phyloP scores from a whole-genome alignment of 1,140 invertebrate species.

The Drosophila busckii region DNA sequence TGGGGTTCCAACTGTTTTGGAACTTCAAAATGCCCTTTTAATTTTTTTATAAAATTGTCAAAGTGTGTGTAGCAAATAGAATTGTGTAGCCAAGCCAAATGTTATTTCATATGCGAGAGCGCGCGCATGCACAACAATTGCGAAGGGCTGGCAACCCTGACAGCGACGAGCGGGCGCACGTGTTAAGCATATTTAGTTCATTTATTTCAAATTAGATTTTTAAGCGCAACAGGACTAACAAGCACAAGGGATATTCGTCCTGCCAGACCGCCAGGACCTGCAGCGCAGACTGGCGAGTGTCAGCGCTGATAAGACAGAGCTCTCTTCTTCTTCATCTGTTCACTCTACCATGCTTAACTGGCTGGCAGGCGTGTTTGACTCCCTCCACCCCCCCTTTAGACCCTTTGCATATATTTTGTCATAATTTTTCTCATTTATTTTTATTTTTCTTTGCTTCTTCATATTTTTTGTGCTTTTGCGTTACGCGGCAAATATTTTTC shows the following conservation, averaged over 20 bases:
- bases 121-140: conserved; percentile 15
- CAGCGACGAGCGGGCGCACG: conserved; percentile 39
- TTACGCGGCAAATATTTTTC: conserved; percentile 41
- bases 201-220: conserved; percentile 78
- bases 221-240: conserved; percentile 45
- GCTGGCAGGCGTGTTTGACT: not conserved
- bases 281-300: conserved; percentile 34
- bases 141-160: conserved; percentile 6
- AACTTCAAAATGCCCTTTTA: no score
- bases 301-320: conserved; percentile 59
- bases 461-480: not conserved
- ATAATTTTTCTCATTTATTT: conserved; percentile 46
- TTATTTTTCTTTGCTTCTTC: conserved; percentile 1
- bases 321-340: no score
- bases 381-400: not conserved
- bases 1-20: no score
- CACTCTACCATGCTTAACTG: not conserved
- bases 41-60: no score
- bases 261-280: conserved; percentile 2
- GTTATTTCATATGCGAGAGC: conserved; percentile 63
- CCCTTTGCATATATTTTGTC: conserved; percentile 36
- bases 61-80: conserved; percentile 56
- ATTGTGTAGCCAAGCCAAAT: conserved; percentile 69
- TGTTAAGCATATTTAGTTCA: conserved; percentile 79
- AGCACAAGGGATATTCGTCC: conserved; percentile 4